These are phyloP conservation scores for Calameuta idolon DNA, from an alignment of 2,888 invertebrate genomes.

Conservation along the genomic window DNA sequence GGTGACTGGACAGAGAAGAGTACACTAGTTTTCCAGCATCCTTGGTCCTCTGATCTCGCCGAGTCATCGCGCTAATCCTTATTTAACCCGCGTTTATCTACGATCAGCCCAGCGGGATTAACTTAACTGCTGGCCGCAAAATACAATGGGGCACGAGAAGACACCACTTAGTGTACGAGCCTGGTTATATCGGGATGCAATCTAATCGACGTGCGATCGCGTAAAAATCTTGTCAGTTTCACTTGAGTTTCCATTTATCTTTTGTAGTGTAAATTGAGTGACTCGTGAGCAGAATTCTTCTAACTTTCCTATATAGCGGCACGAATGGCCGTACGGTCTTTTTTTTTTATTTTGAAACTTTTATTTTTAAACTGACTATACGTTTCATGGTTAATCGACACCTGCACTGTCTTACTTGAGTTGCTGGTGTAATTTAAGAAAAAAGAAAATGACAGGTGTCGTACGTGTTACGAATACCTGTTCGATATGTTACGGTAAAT, in stretches of 20 bases:
- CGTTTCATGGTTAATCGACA: slow-evolving; percentile 2
- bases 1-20: slow-evolving; percentile 24
- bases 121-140: slow-evolving; percentile 40
- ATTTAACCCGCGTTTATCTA: slow-evolving; percentile 57
- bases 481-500: background rate
- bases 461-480: background rate
- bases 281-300: background rate
- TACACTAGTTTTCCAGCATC: slow-evolving; percentile 20
- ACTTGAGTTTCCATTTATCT: background rate
- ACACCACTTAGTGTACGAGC: slow-evolving; percentile 29
- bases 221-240: slow-evolving; percentile 28
- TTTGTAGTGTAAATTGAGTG: slow-evolving; percentile 19
- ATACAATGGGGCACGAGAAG: slow-evolving; percentile 16
- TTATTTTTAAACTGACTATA: background rate
- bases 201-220: slow-evolving; percentile 31
- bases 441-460: background rate
- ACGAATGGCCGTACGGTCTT: background rate
- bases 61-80: slow-evolving; percentile 59
- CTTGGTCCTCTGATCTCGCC: slow-evolving; percentile 33
- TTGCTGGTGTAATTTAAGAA: background rate
- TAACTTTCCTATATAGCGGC: background rate
- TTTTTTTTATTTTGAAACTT: background rate
- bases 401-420: background rate
- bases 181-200: slow-evolving; percentile 21
- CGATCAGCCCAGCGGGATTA: slow-evolving; percentile 55